Conservation (phyloP, 1,140 invertebrate genomes). For the Drosophila orosa region DNA sequence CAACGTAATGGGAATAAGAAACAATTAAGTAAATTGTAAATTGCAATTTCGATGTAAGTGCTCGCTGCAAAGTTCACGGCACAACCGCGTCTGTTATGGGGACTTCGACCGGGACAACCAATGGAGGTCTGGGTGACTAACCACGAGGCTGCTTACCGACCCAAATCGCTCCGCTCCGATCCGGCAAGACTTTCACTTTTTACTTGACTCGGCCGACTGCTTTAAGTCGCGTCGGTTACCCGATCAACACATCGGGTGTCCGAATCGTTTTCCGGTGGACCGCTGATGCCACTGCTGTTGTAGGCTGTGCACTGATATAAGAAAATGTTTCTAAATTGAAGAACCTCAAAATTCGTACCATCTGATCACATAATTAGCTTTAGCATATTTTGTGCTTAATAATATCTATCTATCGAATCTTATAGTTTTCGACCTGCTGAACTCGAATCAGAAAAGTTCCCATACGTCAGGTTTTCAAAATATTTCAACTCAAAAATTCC, state of each 20-base stretch:
- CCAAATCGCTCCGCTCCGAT: slow-evolving; percentile 49
- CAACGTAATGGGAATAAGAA: slow-evolving; percentile 58
- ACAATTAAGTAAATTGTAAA: slow-evolving; percentile 76
- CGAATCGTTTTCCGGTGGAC: slow-evolving; percentile 15
- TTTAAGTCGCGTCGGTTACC: slow-evolving; percentile 19
- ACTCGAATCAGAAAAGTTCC: too few species aligned
- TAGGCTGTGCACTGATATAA: slow-evolving; percentile 6
- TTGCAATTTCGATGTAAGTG: slow-evolving; percentile 73
- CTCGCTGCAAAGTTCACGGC: slow-evolving; percentile 67
- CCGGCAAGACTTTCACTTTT: slow-evolving; percentile 73
- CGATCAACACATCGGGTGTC: slow-evolving; percentile 30
- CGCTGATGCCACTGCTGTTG: slow-evolving; percentile 10
- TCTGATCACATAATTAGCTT: not conserved
- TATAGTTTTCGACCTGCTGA: too few species aligned
- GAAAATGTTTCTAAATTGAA: not conserved
- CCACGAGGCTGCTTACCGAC: slow-evolving; percentile 38
- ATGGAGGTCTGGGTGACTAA: slow-evolving; percentile 31
- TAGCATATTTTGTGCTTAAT: not conserved
- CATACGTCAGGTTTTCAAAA: too few species aligned
- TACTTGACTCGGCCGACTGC: slow-evolving; percentile 51
- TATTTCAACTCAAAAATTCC: too few species aligned
- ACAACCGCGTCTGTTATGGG: slow-evolving; percentile 26
- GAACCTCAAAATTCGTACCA: not conserved
- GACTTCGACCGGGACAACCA: slow-evolving; percentile 13
- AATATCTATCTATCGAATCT: too few species aligned